Base-by-base conservation (phyloP, 1,140 invertebrate genomes). In the Drosophila pachea region DNA sequence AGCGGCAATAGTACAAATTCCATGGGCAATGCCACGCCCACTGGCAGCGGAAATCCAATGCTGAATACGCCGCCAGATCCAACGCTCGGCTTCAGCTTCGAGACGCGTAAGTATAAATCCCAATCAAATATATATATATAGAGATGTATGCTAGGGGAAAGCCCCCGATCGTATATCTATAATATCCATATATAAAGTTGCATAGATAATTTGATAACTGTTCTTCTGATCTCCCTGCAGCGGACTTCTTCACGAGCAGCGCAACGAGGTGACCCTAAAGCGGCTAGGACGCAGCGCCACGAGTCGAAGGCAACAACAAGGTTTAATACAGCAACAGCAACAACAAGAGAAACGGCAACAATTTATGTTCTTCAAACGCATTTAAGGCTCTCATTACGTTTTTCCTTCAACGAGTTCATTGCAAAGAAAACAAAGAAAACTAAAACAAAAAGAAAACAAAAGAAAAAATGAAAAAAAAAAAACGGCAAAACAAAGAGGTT, bases 251-350 rank as follows among this genome's bases (percentile, higher is more conserved):
- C 47, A 84, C 83, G 33, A 88, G 69, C 77, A 88, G 79, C 54
- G 68, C 87, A 36, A 77, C 87, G 43, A 88, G 87, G 87, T 88
- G 87, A 88, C 87, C 87, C 74, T 87, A 89, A 87, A 73, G 77
- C 61, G 70, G 11, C 48, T 56, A 69, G 48, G 12, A 22, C 22
- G 14, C 5, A 12, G 40, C 35, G 29, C 38, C 33, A 61, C 43
- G 49, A 75, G 55, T 32, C 63, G 62, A 56, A 31, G 64, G 49
- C 68, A 68, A 52, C 56, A 56, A 50, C 42, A 56, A 61, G 22
- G 22, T 22, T 3, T 22, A 22, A 22, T 22, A 1, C 22, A 22
- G 3, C 22, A 22, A 22, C 22, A 22, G 22, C 60, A 68, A 52
- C 53, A 56, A 50, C 42, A 55, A 67, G 56, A 52, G 48, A 43